A percentile compares a stretch with the other conserved stretches of the same genome.
These are phyloP conservation scores for Champsocephalus esox DNA, from an alignment of 2,797 vertebrate species.

Conservation along the genomic window DNA sequence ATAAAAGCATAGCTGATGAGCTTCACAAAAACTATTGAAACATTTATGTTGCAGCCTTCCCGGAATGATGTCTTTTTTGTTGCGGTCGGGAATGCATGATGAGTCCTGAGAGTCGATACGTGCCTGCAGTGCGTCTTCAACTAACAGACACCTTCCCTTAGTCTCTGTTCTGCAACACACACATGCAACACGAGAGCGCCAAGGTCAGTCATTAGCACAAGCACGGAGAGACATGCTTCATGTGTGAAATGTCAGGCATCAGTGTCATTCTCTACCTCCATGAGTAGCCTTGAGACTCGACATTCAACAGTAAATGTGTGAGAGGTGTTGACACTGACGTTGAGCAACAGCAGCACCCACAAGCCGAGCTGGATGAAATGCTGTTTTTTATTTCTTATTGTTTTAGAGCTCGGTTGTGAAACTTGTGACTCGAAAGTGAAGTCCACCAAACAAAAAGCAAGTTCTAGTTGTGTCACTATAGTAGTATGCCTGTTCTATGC, in stretches of 20 bases:
- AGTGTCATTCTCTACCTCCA: conserved; percentile 33
- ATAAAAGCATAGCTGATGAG: conserved; percentile 52
- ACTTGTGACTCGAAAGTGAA: conserved; percentile 51
- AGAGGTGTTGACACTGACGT: conserved; percentile 49
- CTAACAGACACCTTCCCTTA: conserved; percentile 59
- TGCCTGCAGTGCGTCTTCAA: conserved; percentile 40
- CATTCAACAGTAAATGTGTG: conserved; percentile 70
- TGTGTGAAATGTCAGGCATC: conserved; percentile 65
- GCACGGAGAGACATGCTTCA: conserved; percentile 44
- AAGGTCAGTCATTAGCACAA: conserved; percentile 63
- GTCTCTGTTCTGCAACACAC: conserved; percentile 25
- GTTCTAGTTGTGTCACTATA: conserved; percentile 41
- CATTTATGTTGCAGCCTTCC: conserved; percentile 47
- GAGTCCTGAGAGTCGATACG: conserved; percentile 43
- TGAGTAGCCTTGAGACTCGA: conserved; percentile 52
- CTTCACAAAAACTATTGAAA: conserved; percentile 52
- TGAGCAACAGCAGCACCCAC: conserved; percentile 14
- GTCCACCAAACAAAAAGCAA: conserved; percentile 44
- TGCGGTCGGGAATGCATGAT: conserved; percentile 30
- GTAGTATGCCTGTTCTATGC: conserved; percentile 52
- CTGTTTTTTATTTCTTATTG: background rate
- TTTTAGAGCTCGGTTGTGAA: conserved; percentile 50
- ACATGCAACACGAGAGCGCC: conserved; percentile 28
- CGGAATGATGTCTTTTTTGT: conserved; percentile 27
- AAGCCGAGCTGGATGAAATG: conserved; percentile 38